Percentiles rank a stretch among this genome's conserved stretches.
phyloP scores from a whole-genome alignment of 1,140 invertebrate genomes.

The Cryptotermes secundus region DNA sequence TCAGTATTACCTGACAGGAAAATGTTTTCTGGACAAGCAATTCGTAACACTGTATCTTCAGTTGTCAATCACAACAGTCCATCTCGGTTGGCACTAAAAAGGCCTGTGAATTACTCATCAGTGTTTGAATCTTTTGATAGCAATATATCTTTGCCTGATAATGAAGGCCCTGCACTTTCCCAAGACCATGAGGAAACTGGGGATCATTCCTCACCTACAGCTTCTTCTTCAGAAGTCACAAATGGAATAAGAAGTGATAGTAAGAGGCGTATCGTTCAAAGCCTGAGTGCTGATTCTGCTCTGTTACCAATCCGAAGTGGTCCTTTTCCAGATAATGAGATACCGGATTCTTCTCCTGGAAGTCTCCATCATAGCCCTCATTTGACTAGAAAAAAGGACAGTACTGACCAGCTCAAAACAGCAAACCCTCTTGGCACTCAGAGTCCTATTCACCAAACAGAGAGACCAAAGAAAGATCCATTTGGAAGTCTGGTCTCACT shows the following conservation, averaged over 20 bases:
- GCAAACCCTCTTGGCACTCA: background rate
- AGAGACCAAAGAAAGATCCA: background rate
- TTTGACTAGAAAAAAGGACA: background rate
- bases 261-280: background rate
- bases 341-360: slow-evolving; percentile 12
- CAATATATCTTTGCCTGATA: background rate
- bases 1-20: slow-evolving; percentile 18
- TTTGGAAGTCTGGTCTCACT: slow-evolving; percentile 1
- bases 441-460: background rate
- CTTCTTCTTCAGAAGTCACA: background rate
- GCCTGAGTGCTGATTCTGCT: background rate
- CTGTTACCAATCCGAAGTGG: slow-evolving; percentile 18
- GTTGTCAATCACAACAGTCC: background rate
- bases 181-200: background rate
- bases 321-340: slow-evolving; percentile 2
- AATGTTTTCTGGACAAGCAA: background rate
- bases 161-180: background rate
- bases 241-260: background rate
- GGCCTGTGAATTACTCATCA: background rate
- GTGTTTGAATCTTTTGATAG: background rate
- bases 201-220: background rate
- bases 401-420: background rate
- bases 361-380: background rate
- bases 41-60: background rate
- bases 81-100: background rate